Evolutionary conservation across 2,113 vertebrate genomes (phyloP), one percentile per base, ranked within the genome.

Genomic region (Aspiorhynchus laticeps): DNA sequence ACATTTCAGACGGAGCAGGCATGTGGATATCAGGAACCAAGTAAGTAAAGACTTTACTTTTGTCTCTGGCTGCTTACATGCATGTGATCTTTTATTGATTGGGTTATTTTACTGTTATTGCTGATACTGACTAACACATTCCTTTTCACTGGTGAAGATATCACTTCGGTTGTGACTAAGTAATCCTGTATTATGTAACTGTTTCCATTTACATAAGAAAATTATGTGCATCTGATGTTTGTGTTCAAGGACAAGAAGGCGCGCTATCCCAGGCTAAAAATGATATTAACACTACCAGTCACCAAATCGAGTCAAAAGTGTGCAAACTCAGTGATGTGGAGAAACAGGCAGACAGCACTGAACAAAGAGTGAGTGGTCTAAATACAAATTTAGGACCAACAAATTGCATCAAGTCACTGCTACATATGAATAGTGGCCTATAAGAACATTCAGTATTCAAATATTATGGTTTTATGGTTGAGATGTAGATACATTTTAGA

Each of bases 251-350:
- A 69, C 95, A 93, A 82, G 85, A 93, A 12, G 90, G 59, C 21
- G 96, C 97, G 90, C 94, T 98, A 5, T 76, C 90, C 36, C 95
- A 90, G 80, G 0, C 53, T 0, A 86, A 56, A 48, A 97, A 98
- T 2, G 84, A 94, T 33, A 77, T 98, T 82, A 15, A 24, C 12
- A 63, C 95, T 53, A 88, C 86, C 24, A 91, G 91, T 69, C 78
- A 87, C 75, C 83, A 76, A 0, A 0, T 97, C 38, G 91, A 36
- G 19, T 33, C 98, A 56, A 81, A 63, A 17, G 59, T 88, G 15
- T 80, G n/a, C 24, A 56, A 56, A 41, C 63, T 63, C 43, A 56
- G 63, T 31, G 65, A 53, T 53, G 31, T 2, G 21, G 61, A 7
- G 6, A 31, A 56, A 38, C 9, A n/a, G 3, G 4, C 38, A 46